Evolutionary conservation across 2,888 invertebrate species (phyloP), one percentile per base, ranked within the genome.

Genomic region (Neoscelio sp.): DNA sequence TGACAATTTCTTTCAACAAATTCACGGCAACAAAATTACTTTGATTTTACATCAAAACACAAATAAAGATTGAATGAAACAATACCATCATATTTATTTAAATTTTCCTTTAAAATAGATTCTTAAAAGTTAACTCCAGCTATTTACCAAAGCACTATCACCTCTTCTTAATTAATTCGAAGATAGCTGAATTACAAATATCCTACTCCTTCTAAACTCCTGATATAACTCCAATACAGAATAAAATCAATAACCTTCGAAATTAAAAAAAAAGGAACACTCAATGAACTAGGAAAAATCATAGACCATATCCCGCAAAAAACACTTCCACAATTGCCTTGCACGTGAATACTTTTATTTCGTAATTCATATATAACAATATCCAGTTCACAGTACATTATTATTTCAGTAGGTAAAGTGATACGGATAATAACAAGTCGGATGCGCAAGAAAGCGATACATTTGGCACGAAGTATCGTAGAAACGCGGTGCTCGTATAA

Each of bases 291-390:
- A 28, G 30, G 26, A 15, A 26, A 52, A 26, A 13, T 8, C 15
- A 30, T 5, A 15, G 23, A 23, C 18, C 7, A 40, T 20, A 23
- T 12, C 18, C 7, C 15, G 13, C 12, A 54, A 54, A 54, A 71
- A 42, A 12, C 2, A 56, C 26, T 2, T 42, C 42, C 17, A 44
- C 23, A 5, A 10, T 44, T 3, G 1, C 2, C n/a, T 33, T 18
- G 17, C 18, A 71, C 35, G 42, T 38, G 44, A 76, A 52, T 50
- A 64, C 7, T 71, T 76, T 76, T 78, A 71, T 71, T 77, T 71
- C 44, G 46, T 30, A 68, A 15, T 30, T 74, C 28, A 40, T 17
- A 48, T 48, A 70, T 76, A 67, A 70, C 70, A 67, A 65, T 50
- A 35, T 50, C 28, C 17, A 48, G 17, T 77, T 58, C 50, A 58